phyloP scores from a whole-genome alignment of 2,797 vertebrate genomes.

The Acrocephalus scirpaceus region DNA sequence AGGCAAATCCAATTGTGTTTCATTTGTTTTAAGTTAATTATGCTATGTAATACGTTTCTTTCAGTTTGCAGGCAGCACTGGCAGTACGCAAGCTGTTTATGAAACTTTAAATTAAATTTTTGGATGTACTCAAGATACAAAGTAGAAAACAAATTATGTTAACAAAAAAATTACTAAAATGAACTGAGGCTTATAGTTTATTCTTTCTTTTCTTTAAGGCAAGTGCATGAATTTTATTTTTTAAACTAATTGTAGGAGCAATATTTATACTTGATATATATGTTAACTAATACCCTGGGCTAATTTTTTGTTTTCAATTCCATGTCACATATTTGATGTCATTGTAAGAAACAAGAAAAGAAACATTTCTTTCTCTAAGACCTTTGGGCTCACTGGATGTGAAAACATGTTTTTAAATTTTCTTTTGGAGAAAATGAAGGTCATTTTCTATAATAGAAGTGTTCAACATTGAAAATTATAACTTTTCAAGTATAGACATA shows the following conservation, averaged over 20 bases:
- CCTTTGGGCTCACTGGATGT: background rate
- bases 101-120: constrained; percentile 18
- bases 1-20: constrained; percentile 48
- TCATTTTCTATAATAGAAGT: background rate
- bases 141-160: background rate
- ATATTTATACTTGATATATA: background rate
- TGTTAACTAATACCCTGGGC: background rate
- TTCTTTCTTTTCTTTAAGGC: background rate
- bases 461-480: background rate
- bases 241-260: background rate
- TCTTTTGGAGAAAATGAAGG: background rate
- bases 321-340: background rate
- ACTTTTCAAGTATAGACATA: background rate
- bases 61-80: background rate
- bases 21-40: constrained; percentile 60
- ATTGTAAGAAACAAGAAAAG: background rate
- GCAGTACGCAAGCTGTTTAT: background rate
- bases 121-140: background rate
- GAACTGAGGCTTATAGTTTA: background rate
- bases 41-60: background rate
- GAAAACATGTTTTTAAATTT: background rate
- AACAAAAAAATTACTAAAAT: background rate
- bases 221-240: background rate
- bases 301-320: background rate
- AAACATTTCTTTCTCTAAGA: background rate